Conservation (phyloP, 2,113 vertebrate species). For the Thamnophis sirtalis region DNA sequence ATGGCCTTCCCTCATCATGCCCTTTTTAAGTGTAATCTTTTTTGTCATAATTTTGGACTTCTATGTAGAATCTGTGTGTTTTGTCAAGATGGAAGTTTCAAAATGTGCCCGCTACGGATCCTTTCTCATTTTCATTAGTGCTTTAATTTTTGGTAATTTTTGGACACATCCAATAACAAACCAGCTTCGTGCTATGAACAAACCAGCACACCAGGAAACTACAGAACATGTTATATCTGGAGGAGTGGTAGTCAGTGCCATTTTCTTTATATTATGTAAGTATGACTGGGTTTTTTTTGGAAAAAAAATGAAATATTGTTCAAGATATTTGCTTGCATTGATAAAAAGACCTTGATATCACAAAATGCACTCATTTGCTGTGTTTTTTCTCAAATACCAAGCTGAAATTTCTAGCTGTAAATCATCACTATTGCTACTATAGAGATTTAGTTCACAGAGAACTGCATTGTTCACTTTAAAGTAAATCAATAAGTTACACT, state of each 20-base stretch:
- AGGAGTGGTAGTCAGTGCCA: slow-evolving; percentile 92
- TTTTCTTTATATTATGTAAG: slow-evolving; percentile 94
- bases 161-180: slow-evolving; percentile 95
- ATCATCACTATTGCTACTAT: neutral
- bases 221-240: slow-evolving; percentile 96
- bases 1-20: slow-evolving; percentile 88
- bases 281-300: slow-evolving; percentile 31
- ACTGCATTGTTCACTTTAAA: neutral
- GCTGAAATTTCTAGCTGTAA: neutral
- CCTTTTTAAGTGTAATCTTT: slow-evolving; percentile 86
- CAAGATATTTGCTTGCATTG: neutral
- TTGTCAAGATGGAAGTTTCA: slow-evolving; percentile 85
- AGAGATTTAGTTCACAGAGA: neutral
- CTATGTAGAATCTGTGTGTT: slow-evolving; percentile 92
- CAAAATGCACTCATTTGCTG: neutral
- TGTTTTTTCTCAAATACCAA: neutral
- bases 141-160: slow-evolving; percentile 89
- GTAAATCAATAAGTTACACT: neutral
- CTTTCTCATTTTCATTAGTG: slow-evolving; percentile 79
- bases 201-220: slow-evolving; percentile 73
- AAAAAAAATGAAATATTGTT: neutral
- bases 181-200: slow-evolving; percentile 85
- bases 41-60: slow-evolving; percentile 94
- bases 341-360: neutral
- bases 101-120: slow-evolving; percentile 85